Percentiles rank a stretch among this genome's conserved stretches.
Evolutionary conservation across 1,140 invertebrate genomes (phyloP).

Genomic region (Dreissena polymorpha): DNA sequence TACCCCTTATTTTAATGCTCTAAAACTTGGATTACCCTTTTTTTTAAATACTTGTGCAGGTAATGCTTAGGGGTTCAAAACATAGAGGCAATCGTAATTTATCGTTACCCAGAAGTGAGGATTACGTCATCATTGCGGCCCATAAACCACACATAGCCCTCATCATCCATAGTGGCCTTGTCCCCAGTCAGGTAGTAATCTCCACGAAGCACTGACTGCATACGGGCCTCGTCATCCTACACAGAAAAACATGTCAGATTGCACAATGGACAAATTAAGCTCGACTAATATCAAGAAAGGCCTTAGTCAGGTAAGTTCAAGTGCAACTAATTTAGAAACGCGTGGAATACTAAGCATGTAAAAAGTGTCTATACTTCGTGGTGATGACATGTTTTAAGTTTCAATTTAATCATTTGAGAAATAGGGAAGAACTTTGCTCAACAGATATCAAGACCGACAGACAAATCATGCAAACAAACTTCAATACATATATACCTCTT

Average conservation of each 20-base stretch:
- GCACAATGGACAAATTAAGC: neutral
- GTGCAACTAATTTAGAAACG: neutral
- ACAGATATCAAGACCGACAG: no score
- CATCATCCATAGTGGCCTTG: conserved; percentile 79
- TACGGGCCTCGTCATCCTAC: conserved; percentile 77
- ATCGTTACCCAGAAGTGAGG: conserved; percentile 79
- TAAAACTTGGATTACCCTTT: no score
- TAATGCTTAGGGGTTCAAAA: no score
- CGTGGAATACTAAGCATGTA: neutral
- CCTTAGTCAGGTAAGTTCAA: neutral
- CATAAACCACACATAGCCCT: conserved; percentile 81
- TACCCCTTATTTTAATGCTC: no score
- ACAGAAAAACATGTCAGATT: neutral
- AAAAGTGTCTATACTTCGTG: no score
- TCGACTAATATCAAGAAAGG: neutral
- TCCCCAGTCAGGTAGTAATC: conserved; percentile 81
- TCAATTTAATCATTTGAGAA: no score
- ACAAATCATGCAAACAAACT: no score
- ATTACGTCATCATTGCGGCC: conserved; percentile 82
- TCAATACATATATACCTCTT: no score
- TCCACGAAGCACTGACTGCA: conserved; percentile 69
- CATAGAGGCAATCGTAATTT: no score
- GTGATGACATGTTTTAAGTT: neutral
- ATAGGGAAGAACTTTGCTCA: no score
- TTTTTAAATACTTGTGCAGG: no score